Base-by-base conservation (phyloP, 2,888 invertebrate species). In the Oegoconia quadripuncta region DNA sequence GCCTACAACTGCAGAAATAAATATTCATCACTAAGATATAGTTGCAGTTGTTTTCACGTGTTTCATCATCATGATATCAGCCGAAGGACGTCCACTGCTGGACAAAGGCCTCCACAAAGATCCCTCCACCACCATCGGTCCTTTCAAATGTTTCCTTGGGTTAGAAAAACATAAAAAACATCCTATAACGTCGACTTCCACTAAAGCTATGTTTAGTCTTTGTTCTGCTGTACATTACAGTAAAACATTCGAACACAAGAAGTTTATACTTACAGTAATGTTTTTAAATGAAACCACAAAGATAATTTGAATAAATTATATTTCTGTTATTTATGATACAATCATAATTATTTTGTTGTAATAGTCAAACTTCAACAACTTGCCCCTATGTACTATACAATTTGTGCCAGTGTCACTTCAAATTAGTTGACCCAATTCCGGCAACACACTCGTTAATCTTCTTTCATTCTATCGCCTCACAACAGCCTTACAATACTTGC, bases 301-400 rank as follows among this genome's bases (percentile, higher is more conserved):
- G 8, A 34, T 34, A 26, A 7, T 32, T 74, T 71, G 74, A 84
- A 84, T 86, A 84, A 86, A 78, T 86, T 86, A 84, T 82, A 36
- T 80, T 78, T 40, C 71, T 80, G 70, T 74, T 74, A 74, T 74
- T 64, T 64, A 33, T 41, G 30, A 34, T 78, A 81, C 74, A 79
- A 79, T 82, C 68, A 73, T 77, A 67, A 72, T 72, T 62, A 60
- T 66, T 74, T 74, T 74, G 67, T 73, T 70, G 68, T 76, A 66
- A 75, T 77, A 69, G 83, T 83, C 84, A 83, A 75, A 69, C 77
- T 73, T 79, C 75, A 78, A 82, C 74, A 77, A 69, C 55, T 76
- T 74, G 60, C 56, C 52, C 66, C 73, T 74, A 75, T 8, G 44
- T 6, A 59, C 67, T 74, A 71, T 64, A 69, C 66, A 70, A 54